phyloP scores from a whole-genome alignment of 2,888 invertebrate species.

The Diabrotica balteata region DNA sequence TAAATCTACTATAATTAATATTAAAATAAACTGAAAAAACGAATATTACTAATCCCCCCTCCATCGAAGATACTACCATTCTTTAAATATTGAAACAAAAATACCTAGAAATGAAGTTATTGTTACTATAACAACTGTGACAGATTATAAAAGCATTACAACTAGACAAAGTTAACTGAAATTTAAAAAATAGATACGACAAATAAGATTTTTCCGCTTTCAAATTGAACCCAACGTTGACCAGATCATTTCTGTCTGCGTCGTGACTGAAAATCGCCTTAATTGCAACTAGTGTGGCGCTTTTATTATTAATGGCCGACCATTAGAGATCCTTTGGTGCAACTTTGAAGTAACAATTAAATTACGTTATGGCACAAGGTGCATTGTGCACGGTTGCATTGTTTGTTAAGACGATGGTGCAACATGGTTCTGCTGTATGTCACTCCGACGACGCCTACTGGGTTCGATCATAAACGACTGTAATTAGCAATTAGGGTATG shows the following conservation, averaged over 20 bases:
- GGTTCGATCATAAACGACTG: constrained; percentile 3
- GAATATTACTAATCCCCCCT: too few species aligned
- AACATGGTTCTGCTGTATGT: constrained; percentile 1
- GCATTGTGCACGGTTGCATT: constrained; percentile 31
- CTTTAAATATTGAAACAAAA: too few species aligned
- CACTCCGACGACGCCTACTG: constrained; percentile 6
- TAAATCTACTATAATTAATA: too few species aligned
- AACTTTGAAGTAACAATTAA: constrained; percentile 37
- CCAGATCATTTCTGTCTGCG: neutral
- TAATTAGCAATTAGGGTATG: constrained; percentile 5
- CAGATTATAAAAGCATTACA: too few species aligned
- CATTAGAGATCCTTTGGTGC: constrained; percentile 42
- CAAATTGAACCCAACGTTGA: too few species aligned
- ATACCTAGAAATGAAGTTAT: too few species aligned
- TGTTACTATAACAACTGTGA: too few species aligned
- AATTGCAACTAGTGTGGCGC: constrained; percentile 44
- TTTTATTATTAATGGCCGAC: constrained; percentile 45
- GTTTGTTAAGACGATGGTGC: constrained; percentile 24
- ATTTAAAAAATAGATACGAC: neutral
- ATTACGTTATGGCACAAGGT: constrained; percentile 21
- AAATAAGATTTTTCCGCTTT: too few species aligned
- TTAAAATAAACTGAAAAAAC: too few species aligned
- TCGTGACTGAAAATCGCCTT: constrained; percentile 39
- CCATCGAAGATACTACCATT: too few species aligned
- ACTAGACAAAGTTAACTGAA: too few species aligned